phyloP scores from a whole-genome alignment of 2,888 invertebrate species.

The Brachylomia viminalis region DNA sequence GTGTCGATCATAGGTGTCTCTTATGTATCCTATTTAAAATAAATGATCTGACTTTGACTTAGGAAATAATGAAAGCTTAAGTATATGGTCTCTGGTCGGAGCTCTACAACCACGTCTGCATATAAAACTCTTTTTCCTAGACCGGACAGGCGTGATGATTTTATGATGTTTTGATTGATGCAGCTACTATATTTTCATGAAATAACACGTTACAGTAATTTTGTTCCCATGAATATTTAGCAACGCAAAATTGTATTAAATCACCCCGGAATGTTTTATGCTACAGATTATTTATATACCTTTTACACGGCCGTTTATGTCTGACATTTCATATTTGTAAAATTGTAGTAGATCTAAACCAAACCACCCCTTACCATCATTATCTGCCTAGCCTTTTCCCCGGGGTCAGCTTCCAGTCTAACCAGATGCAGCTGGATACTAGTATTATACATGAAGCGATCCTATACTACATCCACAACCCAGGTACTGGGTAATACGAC shows the following conservation, averaged over 20 bases:
- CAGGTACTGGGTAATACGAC: background rate
- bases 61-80: background rate
- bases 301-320: constrained; percentile 25
- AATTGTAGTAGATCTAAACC: background rate
- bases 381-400: background rate
- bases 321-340: background rate
- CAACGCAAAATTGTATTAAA: constrained; percentile 32
- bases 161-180: background rate
- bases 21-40: no score
- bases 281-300: constrained; percentile 12
- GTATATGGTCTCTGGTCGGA: background rate
- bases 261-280: constrained; percentile 16
- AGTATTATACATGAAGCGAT: background rate
- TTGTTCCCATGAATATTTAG: constrained; percentile 31
- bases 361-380: background rate
- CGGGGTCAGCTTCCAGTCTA: background rate
- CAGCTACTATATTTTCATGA: constrained; percentile 26
- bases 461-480: background rate
- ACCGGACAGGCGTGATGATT: background rate
- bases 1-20: no score
- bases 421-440: background rate
- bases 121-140: background rate
- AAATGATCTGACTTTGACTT: no score
- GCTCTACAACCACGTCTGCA: background rate
- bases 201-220: constrained; percentile 27